Percentiles rank a stretch among this genome's conserved stretches.
phyloP scores from a whole-genome alignment of 92 coral and sea anemone genomes.

The Bergia sp. region DNA sequence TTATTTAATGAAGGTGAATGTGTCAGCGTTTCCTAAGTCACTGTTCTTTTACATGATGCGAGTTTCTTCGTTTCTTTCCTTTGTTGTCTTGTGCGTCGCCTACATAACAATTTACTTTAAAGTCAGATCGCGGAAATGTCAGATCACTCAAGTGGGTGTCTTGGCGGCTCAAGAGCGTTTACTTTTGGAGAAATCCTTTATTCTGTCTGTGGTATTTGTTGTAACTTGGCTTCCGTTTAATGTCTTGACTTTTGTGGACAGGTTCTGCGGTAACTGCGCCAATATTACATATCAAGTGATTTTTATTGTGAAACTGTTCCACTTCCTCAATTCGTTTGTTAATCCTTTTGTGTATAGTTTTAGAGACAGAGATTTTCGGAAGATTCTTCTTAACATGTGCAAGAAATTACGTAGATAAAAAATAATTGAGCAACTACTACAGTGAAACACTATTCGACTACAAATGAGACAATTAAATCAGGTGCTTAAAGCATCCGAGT shows the following conservation, averaged over 20 bases:
- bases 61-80: not conserved
- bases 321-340: conserved; percentile 25
- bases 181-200: conserved; percentile 37
- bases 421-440: too few relatives aligned
- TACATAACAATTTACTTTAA: conserved; percentile 13
- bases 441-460: too few relatives aligned
- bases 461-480: too few relatives aligned
- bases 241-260: conserved; percentile 26
- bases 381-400: conserved; percentile 17
- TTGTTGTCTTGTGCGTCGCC: conserved; percentile 18
- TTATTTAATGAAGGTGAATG: conserved; percentile 25
- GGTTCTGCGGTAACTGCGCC: conserved; percentile 8
- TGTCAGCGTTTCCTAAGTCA: conserved; percentile 15
- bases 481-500: too few relatives aligned
- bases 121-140: conserved; percentile 12
- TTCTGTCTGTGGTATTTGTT: conserved; percentile 27
- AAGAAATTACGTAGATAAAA: not conserved
- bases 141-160: not conserved
- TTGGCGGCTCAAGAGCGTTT: not conserved
- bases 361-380: conserved; percentile 17
- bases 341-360: conserved; percentile 39
- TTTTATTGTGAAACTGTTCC: conserved; percentile 34
- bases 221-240: conserved; percentile 40
- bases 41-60: conserved; percentile 35
- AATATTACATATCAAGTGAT: conserved; percentile 30